Conservation (phyloP, 2,888 invertebrate genomes). For the Polietes domitor region DNA sequence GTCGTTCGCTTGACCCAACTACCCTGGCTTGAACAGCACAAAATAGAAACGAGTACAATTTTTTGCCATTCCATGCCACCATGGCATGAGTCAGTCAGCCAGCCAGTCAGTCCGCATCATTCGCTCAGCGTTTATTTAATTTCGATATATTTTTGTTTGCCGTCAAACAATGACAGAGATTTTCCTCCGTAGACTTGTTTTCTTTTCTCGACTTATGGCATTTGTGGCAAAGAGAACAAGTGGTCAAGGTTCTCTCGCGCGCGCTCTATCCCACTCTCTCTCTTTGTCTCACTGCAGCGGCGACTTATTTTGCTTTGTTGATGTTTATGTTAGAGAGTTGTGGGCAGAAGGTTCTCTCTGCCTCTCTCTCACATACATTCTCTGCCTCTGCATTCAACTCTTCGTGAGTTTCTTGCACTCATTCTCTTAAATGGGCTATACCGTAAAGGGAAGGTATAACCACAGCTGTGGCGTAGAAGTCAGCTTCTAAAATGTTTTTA, state of each 20-base stretch:
- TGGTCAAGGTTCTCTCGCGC: not conserved
- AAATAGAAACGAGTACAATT: conserved; percentile 14
- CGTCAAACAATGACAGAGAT: conserved; percentile 22
- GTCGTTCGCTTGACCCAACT: conserved; percentile 64
- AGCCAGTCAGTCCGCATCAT: not conserved
- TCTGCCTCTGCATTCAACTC: not conserved
- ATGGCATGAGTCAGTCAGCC: conserved; percentile 49
- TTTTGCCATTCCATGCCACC: conserved; percentile 21
- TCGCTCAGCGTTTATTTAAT: not conserved
- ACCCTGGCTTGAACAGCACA: conserved; percentile 38
- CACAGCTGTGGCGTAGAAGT: no score
- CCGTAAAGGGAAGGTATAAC: not conserved
- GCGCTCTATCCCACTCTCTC: not conserved
- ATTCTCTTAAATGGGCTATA: not conserved
- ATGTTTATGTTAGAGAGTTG: no score
- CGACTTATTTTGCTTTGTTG: no score
- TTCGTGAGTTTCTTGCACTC: not conserved
- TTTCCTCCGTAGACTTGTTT: not conserved
- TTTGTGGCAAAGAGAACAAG: not conserved
- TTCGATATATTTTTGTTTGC: conserved; percentile 18
- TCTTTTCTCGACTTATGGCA: not conserved
- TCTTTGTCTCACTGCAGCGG: no score
- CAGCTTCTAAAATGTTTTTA: no score
- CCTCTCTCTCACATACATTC: not conserved
- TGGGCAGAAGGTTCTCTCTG: not conserved